Percentiles rank a stretch among this genome's conserved stretches.
Evolutionary conservation across 1,140 invertebrate species (phyloP).

Genomic region (Drosophila eugracilis): DNA sequence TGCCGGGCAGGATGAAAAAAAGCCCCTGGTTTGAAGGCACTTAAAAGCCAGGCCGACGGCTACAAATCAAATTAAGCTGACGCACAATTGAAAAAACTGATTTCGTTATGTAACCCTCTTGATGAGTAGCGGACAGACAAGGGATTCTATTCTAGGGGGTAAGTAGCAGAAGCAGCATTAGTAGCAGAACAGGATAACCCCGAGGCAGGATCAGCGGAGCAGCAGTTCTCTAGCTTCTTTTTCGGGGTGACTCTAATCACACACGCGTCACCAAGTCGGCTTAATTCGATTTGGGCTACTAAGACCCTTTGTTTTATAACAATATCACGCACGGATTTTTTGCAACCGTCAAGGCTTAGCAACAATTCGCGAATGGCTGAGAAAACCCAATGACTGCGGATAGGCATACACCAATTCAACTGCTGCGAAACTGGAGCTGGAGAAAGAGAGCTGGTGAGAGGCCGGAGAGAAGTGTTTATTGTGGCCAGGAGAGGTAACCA

Average conservation of each 20-base stretch:
- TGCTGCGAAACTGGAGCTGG: conserved; percentile 38
- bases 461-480: background rate
- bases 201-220: conserved; percentile 42
- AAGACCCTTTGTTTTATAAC: conserved; percentile 39
- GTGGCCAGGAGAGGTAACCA: conserved; percentile 30
- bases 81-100: conserved; percentile 65
- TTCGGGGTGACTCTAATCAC: conserved; percentile 12
- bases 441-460: conserved; percentile 31
- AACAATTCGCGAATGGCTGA: conserved; percentile 71
- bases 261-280: conserved; percentile 41
- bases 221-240: conserved; percentile 19
- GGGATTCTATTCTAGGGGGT: background rate
- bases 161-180: too few species aligned
- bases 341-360: conserved; percentile 76
- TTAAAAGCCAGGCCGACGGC: conserved; percentile 53
- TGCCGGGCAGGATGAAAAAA: background rate
- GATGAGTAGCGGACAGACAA: conserved; percentile 28
- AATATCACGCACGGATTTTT: conserved; percentile 44
- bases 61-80: conserved; percentile 71
- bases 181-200: background rate
- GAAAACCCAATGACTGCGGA: conserved; percentile 17
- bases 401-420: conserved; percentile 15
- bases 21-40: conserved; percentile 19
- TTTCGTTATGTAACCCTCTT: conserved; percentile 63
- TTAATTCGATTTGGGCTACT: conserved; percentile 35